Base-by-base conservation (phyloP, 2,113 vertebrate genomes). In the Mormyrus iriodes region DNA sequence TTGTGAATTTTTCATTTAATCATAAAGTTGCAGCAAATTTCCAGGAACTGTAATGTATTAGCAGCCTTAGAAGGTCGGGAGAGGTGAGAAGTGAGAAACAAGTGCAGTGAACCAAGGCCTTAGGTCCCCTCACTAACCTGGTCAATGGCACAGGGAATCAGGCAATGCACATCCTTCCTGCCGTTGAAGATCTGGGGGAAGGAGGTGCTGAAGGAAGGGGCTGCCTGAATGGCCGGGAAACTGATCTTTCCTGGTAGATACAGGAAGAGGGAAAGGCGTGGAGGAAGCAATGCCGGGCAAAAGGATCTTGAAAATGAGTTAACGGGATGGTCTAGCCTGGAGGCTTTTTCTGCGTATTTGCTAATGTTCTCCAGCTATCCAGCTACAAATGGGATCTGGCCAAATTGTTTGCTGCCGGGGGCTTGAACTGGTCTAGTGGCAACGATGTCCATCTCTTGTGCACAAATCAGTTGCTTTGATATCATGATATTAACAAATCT, bases 111-210 rank as follows among this genome's bases (percentile, higher is more conserved):
- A 51, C 19, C 49, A 31, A 31, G 48, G 85, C 27, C 49, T 51
- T 31, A 17, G n/a, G 21, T n/a, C 6, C 52, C 31, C 27, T 17
- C 86, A 73, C 94, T 92, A 86, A 98, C 98, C 97, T 99, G 98
- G 93, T 99, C 98, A 0, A 99, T 99, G 92, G 97, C 98, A 88
- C 98, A 99, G 0, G 98, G 98, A 91, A 99, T 99, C 90, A 99
- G 97, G 95, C 98, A 99, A 92, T 96, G 98, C 88, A 99, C 90
- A 31, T 99, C 97, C 0, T 96, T 95, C 93, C 93, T 96, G 91
- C 93, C 95, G 13, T 94, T 94, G 87, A 99, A 99, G 92, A 99
- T 98, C 90, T 98, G 96, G 15, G 98, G 98, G 95, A 99, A 99
- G 0, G 98, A 99, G 91, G 92, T 97, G 93, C 98, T 98, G 94